These are phyloP conservation scores for Ectropis grisescens DNA, from an alignment of 1,140 invertebrate species.

Conservation along the genomic window DNA sequence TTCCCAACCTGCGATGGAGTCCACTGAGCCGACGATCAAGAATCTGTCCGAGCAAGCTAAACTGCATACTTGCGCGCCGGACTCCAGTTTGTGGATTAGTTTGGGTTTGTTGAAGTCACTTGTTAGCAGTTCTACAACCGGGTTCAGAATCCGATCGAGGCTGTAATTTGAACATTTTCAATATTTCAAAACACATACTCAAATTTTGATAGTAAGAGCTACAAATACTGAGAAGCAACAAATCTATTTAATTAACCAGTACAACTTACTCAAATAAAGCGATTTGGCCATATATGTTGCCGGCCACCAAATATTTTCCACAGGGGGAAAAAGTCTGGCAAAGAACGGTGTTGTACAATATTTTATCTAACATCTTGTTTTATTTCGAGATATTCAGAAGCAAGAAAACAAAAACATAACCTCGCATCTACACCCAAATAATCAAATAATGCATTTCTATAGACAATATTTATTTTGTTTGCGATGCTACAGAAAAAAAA, in stretches of 20 bases:
- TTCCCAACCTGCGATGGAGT: slow-evolving; percentile 81
- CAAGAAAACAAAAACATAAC: too few relatives aligned
- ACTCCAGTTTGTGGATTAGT: slow-evolving; percentile 71
- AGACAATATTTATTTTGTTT: too few relatives aligned
- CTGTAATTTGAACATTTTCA: too few relatives aligned
- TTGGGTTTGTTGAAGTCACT: slow-evolving; percentile 71
- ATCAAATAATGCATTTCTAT: too few relatives aligned
- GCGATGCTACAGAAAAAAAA: too few relatives aligned
- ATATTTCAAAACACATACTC: too few relatives aligned
- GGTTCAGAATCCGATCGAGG: slow-evolving; percentile 71
- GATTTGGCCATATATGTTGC: slow-evolving; percentile 88
- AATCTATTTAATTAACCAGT: too few relatives aligned
- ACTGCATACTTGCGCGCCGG: slow-evolving; percentile 78
- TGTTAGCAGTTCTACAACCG: slow-evolving; percentile 68
- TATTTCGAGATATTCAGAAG: neutral
- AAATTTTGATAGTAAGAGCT: too few relatives aligned
- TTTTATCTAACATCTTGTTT: slow-evolving; percentile 54
- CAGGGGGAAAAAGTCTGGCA: slow-evolving; percentile 86
- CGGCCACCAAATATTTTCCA: slow-evolving; percentile 84
- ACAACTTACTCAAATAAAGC: slow-evolving; percentile 88
- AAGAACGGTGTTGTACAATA: slow-evolving; percentile 83
- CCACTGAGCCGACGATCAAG: slow-evolving; percentile 80
- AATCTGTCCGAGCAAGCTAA: slow-evolving; percentile 79
- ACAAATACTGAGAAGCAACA: too few relatives aligned
- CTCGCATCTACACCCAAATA: too few relatives aligned